phyloP scores from a whole-genome alignment of 2,888 invertebrate genomes.

The Chrysina gloriosa region DNA sequence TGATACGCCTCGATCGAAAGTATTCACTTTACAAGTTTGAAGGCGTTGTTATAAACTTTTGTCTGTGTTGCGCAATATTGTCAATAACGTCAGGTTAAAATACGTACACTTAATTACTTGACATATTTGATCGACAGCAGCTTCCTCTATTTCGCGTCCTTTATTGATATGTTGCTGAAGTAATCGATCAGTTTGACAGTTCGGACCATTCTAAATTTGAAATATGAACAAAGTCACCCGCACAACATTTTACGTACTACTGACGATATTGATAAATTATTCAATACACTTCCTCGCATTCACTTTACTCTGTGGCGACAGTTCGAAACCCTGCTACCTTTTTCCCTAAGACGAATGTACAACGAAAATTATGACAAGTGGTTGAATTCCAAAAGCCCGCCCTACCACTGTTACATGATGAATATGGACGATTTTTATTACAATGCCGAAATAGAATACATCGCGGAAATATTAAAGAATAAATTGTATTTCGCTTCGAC shows the following conservation, averaged over 20 bases:
- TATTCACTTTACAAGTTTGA: no score
- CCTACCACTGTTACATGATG: conserved; percentile 6
- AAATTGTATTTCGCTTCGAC: conserved; percentile 82
- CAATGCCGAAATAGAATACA: conserved; percentile 57
- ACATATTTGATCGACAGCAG: no score
- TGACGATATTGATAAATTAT: conserved; percentile 56
- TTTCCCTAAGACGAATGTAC: conserved; percentile 48
- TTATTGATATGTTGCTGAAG: no score
- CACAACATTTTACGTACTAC: conserved; percentile 49
- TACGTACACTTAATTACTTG: no score
- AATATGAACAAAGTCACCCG: conserved; percentile 54
- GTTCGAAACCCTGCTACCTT: conserved; percentile 49
- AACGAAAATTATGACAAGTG: conserved; percentile 41
- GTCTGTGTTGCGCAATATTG: no score
- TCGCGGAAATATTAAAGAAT: conserved; percentile 60
- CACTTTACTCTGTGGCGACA: conserved; percentile 52
- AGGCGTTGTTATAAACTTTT: no score
- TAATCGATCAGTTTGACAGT: conserved; percentile 45
- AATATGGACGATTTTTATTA: conserved; percentile 52
- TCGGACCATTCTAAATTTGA: conserved; percentile 52
- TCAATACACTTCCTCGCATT: conserved; percentile 54
- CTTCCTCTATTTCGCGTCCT: no score
- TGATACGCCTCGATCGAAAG: no score
- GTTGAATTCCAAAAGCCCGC: conserved; percentile 26
- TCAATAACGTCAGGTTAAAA: no score